Evolutionary conservation across 2,888 invertebrate genomes (phyloP).

Genomic region (Lasioglossum figueresi): DNA sequence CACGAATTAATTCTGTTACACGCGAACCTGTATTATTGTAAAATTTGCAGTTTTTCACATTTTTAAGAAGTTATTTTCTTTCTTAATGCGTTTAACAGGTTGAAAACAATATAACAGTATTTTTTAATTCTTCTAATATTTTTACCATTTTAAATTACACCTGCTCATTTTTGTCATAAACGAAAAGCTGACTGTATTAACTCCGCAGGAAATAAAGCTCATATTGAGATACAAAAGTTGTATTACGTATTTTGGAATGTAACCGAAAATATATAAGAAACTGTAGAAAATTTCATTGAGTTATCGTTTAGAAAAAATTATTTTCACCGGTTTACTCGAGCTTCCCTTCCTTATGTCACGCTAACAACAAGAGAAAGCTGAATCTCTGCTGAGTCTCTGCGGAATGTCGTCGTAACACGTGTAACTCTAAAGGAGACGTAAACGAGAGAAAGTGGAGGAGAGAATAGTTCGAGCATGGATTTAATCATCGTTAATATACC

Average conservation of each 20-base stretch:
- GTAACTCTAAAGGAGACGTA: background rate
- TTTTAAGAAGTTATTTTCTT: background rate
- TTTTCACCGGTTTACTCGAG: background rate
- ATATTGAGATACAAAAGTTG: background rate
- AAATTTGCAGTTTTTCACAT: background rate
- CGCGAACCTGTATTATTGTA: background rate
- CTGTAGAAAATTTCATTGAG: background rate
- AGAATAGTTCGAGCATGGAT: slow-evolving; percentile 76
- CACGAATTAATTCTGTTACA: background rate
- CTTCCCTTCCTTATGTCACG: background rate
- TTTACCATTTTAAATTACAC: no score
- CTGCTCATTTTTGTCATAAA: no score
- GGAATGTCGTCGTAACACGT: background rate
- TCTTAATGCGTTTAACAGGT: no score
- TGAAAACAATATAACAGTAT: no score
- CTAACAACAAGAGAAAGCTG: background rate
- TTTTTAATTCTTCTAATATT: no score
- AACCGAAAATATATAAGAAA: no score
- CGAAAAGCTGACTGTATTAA: background rate
- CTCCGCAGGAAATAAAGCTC: background rate
- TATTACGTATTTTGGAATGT: no score
- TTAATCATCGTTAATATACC: slow-evolving; percentile 61
- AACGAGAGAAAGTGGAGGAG: slow-evolving; percentile 24
- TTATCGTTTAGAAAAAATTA: background rate
- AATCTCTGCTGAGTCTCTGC: background rate